Percentiles rank a stretch among this genome's conserved stretches.
Evolutionary conservation across 2,113 vertebrate species (phyloP).

Genomic region (Plectropomus leopardus): DNA sequence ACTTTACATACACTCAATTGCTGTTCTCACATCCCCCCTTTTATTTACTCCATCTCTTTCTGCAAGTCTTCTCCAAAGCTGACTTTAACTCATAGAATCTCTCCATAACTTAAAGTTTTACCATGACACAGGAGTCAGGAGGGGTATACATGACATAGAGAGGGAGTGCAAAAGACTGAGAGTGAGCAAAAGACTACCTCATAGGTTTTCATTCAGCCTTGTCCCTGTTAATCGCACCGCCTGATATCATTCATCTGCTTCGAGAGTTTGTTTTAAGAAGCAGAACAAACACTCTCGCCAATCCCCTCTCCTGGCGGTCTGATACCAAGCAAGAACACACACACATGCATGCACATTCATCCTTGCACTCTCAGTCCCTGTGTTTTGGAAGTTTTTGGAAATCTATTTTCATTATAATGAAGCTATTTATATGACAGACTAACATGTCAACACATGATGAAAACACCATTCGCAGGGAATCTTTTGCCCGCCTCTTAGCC

Average conservation of each 20-base stretch:
- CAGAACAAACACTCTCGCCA: constrained; percentile 68
- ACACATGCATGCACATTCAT: constrained; percentile 1
- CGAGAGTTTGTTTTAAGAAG: constrained; percentile 84
- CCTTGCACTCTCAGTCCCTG: not conserved
- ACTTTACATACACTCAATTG: not conserved
- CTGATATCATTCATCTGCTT: constrained; percentile 81
- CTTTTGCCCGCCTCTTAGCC: constrained; percentile 6
- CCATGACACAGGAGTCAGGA: constrained; percentile 33
- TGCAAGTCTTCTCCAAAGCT: constrained; percentile 24
- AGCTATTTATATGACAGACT: constrained; percentile 38
- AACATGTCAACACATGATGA: constrained; percentile 48
- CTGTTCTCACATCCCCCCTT: not conserved
- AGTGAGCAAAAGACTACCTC: constrained; percentile 53
- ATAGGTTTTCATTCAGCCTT: constrained; percentile 70
- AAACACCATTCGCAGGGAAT: constrained; percentile 35
- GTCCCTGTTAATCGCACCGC: constrained; percentile 72
- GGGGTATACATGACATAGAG: constrained; percentile 7
- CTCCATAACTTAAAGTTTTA: constrained; percentile 54
- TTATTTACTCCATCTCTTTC: constrained; percentile 11
- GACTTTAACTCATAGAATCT: constrained; percentile 12
- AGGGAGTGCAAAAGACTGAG: constrained; percentile 11
- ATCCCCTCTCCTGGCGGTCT: constrained; percentile 68
- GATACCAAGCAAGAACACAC: constrained; percentile 51
- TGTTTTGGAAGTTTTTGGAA: constrained; percentile 23
- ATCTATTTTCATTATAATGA: constrained; percentile 27